phyloP scores from a whole-genome alignment of 1,140 invertebrate genomes.

The Heterodera carotae region DNA sequence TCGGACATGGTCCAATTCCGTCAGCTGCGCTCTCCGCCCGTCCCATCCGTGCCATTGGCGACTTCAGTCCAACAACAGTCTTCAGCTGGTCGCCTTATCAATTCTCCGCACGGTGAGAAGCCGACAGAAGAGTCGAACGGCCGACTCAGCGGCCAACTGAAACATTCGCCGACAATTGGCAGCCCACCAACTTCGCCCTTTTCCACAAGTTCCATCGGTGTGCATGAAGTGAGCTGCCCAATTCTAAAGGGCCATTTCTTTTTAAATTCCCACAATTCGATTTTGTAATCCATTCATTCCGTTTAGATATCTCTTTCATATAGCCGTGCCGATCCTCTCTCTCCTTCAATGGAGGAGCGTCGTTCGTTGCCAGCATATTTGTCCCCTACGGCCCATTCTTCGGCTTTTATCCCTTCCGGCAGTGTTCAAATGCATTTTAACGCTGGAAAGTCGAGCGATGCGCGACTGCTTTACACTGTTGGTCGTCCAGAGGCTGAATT shows the following conservation, averaged over 20 bases:
- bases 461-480: constrained; percentile 12
- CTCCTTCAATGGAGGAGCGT: not conserved
- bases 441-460: not conserved
- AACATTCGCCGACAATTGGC: not conserved
- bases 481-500: constrained; percentile 3
- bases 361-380: constrained; percentile 9
- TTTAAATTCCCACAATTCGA: not conserved
- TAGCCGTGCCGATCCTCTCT: not conserved
- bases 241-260: not conserved
- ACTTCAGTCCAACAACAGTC: not conserved
- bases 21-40: not conserved
- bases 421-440: constrained; percentile 26
- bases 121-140: constrained; percentile 10
- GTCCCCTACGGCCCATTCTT: not conserved
- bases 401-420: constrained; percentile 18
- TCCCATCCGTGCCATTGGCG: not conserved
- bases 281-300: not conserved
- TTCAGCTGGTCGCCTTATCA: not conserved
- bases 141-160: constrained; percentile 33
- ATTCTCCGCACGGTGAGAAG: constrained; percentile 6
- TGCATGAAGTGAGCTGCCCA: not conserved
- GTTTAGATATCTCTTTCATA: constrained; percentile 17
- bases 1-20: constrained; percentile 38
- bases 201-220: not conserved
- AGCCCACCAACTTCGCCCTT: not conserved